Base-by-base conservation (phyloP, 2,797 vertebrate species). In the Phaenicophaeus curvirostris region DNA sequence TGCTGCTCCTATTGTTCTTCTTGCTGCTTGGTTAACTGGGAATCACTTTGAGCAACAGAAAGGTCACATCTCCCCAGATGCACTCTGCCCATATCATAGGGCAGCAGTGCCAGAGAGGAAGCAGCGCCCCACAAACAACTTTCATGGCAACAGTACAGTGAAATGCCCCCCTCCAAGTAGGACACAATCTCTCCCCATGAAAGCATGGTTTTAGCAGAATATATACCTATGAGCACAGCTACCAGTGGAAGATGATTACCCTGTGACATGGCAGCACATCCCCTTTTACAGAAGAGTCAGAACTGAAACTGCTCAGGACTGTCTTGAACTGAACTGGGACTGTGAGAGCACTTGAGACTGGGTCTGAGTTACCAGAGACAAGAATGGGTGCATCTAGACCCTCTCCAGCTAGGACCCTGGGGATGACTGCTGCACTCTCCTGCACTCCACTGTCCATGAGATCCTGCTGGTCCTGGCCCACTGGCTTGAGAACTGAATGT, bases 1-100 rank as follows among this genome's bases (percentile, higher is more conserved):
- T 88, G 84, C 79, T 94, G 77, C 61, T 92, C 46, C 90, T 39
- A 88, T 94, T 96, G 90, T 96, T 97, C 65, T 92, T 48, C 55
- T 80, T 82, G 81, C 80, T 93, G 90, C 88, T 93, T 95, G 91
- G 93, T 87, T 92, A 94, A 84, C 78, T n/a, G 75, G 83, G 79
- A 92, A 87, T 72, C 58, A 68, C 91, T 96, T 88, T 89, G 93
- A 91, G 90, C 76, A 89, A 41, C 62, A 33, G 74, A 77, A 71
- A 83, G 85, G 63, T 81, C 82, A 61, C 87, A 69, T 84, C 69
- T 94, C 35, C 63, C 85, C 71, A 88, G 58, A 67, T 50, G 65
- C 1, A 19, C 30, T 50, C 50, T 74, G 58, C 53, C 69, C 4
- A 2, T 51, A 54, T 77, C 44, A 19, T 7, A 46, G 31, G 61